Evolutionary conservation across 2,797 vertebrate species (phyloP).

Genomic region (Anabacerthia variegaticeps): DNA sequence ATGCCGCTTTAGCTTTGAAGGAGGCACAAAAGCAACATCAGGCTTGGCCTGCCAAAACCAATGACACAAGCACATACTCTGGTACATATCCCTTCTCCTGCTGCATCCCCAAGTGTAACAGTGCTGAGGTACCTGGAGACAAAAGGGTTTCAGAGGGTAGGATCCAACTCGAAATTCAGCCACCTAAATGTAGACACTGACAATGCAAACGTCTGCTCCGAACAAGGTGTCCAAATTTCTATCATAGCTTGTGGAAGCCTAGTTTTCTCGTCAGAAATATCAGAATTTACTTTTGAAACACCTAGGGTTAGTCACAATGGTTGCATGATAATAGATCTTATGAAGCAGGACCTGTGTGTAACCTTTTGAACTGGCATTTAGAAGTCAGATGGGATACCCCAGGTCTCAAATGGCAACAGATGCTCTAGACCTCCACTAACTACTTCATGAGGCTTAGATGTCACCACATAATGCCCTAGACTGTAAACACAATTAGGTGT

Average conservation of each 20-base stretch:
- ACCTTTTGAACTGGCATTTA: not conserved
- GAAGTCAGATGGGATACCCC: not conserved
- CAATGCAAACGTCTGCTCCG: not conserved
- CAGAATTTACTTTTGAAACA: not conserved
- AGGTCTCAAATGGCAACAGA: not conserved
- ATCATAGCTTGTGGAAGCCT: not conserved
- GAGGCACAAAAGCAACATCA: not conserved
- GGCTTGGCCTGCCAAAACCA: not conserved
- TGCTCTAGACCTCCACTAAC: not conserved
- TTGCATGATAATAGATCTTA: not conserved
- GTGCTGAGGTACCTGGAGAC: not conserved
- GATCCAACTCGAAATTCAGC: not conserved
- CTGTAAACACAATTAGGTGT: not conserved
- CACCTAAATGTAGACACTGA: not conserved
- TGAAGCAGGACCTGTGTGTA: not conserved
- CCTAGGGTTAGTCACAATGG: fast-evolving
- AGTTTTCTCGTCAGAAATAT: not conserved
- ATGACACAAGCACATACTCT: not conserved
- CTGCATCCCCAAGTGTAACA: not conserved
- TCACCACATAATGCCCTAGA: too few relatives aligned
- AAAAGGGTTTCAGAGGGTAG: not conserved
- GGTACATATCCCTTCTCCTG: not conserved
- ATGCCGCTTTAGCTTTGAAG: not conserved
- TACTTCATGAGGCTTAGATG: not conserved
- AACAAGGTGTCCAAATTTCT: not conserved